Base-by-base conservation (phyloP, 2,797 vertebrate species). In the Falco peregrinus region DNA sequence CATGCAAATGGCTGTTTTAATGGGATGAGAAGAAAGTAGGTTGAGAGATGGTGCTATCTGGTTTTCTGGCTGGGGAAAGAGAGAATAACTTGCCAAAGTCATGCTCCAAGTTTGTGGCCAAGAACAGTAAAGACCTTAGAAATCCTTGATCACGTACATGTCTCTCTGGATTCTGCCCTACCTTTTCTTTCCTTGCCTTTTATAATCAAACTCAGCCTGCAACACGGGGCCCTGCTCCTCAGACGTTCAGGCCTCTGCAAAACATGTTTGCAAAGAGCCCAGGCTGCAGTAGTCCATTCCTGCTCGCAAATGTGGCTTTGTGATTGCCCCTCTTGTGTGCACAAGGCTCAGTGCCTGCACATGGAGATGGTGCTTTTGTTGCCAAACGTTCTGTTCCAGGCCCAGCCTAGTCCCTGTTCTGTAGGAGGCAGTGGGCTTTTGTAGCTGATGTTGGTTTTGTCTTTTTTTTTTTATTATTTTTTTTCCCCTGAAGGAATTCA, bases 401-500 rank as follows among this genome's bases (percentile, higher is more conserved):
- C 41, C 45, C 14, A 33, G 28, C 3, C 3, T 24, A 54, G 41
- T 56, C 41, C 59, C 51, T 75, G 47, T 17, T 69, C 81, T 83
- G 53, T 25, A 91, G 81, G 59, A 95, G 84, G 69, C 43, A 83
- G 4, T 75, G 80, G 57, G 70, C 26, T 65, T 94, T 82, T 87
- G 73, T 76, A 86, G 61, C 57, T 87, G 10, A 56, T 35, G 10
- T 41, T 88, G 45, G 45, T 48, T 16, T 82, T 79, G 89, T 68
- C 16, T 67, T 22, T 63, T 90, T 87, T 90, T 84, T 61, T 90
- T 61, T 64, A 64, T 25, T 71, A 89, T 87, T 90, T 86, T 65
- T 41, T 37, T 60, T 86, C 51, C 69, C 88, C 89, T 93, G 89
- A 95, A 96, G 89, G 87, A 97, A 95, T 97, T 95, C 87, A 56